phyloP scores from a whole-genome alignment of 64 coral and sea anemone species.

The Exaiptasia diaphana region DNA sequence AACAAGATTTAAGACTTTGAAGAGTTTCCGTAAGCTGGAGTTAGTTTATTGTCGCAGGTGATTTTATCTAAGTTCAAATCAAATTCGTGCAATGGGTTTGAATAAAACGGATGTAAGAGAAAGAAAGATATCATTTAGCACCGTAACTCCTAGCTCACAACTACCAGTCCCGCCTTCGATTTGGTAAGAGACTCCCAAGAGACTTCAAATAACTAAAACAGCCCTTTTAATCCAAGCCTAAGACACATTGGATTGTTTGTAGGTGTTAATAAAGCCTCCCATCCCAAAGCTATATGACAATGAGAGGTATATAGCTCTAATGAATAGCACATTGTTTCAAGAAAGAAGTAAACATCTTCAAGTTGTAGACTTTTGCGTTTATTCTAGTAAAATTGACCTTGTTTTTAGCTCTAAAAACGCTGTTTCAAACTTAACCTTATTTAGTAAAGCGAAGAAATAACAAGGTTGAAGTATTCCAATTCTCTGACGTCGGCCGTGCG shows the following conservation, averaged over 20 bases:
- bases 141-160: not conserved
- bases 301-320: slow-evolving; percentile 54
- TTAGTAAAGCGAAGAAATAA: not conserved
- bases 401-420: not conserved
- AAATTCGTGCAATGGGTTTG: slow-evolving; percentile 8
- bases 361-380: too few species aligned
- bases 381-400: not conserved
- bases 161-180: not conserved
- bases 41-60: not conserved
- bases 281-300: slow-evolving; percentile 47
- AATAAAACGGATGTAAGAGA: slow-evolving; percentile 17
- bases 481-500: not conserved
- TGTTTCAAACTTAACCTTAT: not conserved
- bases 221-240: not conserved
- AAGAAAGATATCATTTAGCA: slow-evolving; percentile 5
- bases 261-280: slow-evolving; percentile 62
- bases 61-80: slow-evolving; percentile 4
- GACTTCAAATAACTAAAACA: slow-evolving; percentile 2
- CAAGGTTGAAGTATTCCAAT: not conserved
- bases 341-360: slow-evolving; percentile 29
- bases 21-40: slow-evolving; percentile 5
- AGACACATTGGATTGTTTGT: slow-evolving; percentile 13
- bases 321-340: slow-evolving; percentile 46
- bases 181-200: not conserved
- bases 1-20: slow-evolving; percentile 11